These are phyloP conservation scores for Streblospio benedicti DNA, from an alignment of 1,140 invertebrate species.

Conservation along the genomic window DNA sequence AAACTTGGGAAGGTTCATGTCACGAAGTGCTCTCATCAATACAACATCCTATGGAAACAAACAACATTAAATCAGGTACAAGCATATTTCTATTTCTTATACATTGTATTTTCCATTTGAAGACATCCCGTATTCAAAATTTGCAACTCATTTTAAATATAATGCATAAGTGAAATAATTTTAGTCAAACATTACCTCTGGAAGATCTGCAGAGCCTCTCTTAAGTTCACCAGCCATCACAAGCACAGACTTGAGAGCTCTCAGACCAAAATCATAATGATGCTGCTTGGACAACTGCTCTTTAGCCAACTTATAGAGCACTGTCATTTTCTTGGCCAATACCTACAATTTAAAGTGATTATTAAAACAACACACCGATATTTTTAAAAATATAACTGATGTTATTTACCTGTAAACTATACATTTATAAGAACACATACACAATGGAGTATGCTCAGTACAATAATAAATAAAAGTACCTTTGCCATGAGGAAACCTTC, in stretches of 20 bases:
- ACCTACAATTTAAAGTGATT: conserved; percentile 46
- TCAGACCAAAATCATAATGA: conserved; percentile 87
- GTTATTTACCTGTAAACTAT: neutral
- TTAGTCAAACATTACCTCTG: conserved; percentile 51
- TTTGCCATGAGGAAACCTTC: conserved; percentile 80
- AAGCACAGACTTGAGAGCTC: conserved; percentile 76
- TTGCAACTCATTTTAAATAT: no score
- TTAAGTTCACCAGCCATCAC: conserved; percentile 81
- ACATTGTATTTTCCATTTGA: no score
- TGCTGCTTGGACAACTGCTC: conserved; percentile 84
- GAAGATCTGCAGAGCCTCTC: conserved; percentile 61
- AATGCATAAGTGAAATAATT: neutral
- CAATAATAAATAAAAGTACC: conserved; percentile 47
- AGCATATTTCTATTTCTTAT: no score
- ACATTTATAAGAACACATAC: neutral
- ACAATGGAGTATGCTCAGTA: no score
- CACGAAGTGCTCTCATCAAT: conserved; percentile 75
- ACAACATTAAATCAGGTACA: conserved; percentile 3
- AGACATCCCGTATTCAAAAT: no score
- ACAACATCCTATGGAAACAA: conserved; percentile 56
- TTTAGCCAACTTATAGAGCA: conserved; percentile 70
- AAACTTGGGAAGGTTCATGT: conserved; percentile 88
- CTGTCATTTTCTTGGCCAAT: conserved; percentile 85
- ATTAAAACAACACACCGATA: neutral
- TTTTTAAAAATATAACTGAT: neutral